phyloP scores from a whole-genome alignment of 2,113 vertebrate genomes.

The Cephalophus harveyi region DNA sequence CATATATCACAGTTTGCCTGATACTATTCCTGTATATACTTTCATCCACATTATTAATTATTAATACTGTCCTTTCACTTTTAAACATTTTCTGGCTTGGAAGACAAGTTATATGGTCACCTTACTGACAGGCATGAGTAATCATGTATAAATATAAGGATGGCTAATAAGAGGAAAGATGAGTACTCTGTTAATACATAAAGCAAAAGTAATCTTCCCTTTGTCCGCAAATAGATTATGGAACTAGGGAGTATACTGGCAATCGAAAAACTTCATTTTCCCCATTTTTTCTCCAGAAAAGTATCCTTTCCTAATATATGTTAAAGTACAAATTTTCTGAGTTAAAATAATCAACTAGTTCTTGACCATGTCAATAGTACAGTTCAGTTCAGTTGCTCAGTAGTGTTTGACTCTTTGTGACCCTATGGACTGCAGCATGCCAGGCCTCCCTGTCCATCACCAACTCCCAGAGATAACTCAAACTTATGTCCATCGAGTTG shows the following conservation, averaged over 20 bases:
- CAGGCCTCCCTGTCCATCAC: neutral
- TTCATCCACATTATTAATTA: neutral
- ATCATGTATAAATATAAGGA: neutral
- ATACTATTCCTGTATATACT: neutral
- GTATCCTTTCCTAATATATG: neutral
- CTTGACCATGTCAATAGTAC: neutral
- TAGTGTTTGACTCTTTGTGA: neutral
- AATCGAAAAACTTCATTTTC: neutral
- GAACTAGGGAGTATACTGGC: neutral
- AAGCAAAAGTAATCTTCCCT: neutral
- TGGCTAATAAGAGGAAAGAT: neutral
- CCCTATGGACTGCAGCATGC: neutral
- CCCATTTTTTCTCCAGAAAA: neutral
- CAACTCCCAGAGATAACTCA: neutral
- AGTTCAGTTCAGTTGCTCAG: neutral
- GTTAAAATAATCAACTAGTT: neutral
- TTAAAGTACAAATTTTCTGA: neutral
- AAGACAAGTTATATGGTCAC: neutral
- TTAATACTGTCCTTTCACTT: neutral
- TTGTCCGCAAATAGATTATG: neutral
- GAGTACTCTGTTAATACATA: neutral
- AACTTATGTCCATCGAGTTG: neutral
- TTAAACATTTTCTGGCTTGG: neutral
- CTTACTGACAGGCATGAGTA: neutral
- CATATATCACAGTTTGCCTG: neutral